Evolutionary conservation across 2,797 vertebrate species (phyloP).

Genomic region (Clarias fuscus): DNA sequence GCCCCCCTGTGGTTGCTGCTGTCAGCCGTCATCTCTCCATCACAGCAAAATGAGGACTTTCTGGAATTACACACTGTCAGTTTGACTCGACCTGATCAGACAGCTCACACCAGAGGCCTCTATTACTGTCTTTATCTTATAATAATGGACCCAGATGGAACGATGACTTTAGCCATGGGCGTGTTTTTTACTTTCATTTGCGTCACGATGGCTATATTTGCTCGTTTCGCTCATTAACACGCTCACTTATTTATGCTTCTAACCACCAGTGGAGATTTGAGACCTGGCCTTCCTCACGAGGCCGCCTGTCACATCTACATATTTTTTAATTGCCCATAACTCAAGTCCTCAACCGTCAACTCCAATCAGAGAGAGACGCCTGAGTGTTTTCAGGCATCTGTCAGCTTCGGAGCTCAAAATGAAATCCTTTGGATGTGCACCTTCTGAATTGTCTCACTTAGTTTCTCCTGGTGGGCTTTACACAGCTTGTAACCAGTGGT

Average conservation of each 20-base stretch:
- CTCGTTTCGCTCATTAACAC: conserved; percentile 67
- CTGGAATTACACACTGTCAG: conserved; percentile 63
- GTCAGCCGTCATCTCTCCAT: conserved; percentile 62
- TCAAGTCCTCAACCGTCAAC: conserved; percentile 68
- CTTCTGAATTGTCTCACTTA: conserved; percentile 52
- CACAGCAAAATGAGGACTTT: conserved; percentile 60
- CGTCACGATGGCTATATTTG: conserved; percentile 67
- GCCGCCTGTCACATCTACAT: conserved; percentile 76
- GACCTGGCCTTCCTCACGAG: conserved; percentile 67
- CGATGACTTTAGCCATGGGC: neutral
- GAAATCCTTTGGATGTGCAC: conserved; percentile 54
- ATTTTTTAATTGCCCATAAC: conserved; percentile 76
- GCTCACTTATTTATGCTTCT: conserved; percentile 75
- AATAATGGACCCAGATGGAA: conserved; percentile 19
- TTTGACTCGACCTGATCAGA: conserved; percentile 60
- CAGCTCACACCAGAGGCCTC: conserved; percentile 32
- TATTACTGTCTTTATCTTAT: conserved; percentile 9
- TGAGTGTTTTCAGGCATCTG: conserved; percentile 61
- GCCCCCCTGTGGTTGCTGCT: neutral
- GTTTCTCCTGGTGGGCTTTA: neutral
- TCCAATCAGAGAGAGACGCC: conserved; percentile 66
- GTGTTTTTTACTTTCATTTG: conserved; percentile 38
- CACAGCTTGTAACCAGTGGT: neutral
- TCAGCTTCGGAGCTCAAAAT: conserved; percentile 64
- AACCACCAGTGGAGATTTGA: conserved; percentile 65